phyloP scores from a whole-genome alignment of 2,888 invertebrate species.

The Plutella xylostella region DNA sequence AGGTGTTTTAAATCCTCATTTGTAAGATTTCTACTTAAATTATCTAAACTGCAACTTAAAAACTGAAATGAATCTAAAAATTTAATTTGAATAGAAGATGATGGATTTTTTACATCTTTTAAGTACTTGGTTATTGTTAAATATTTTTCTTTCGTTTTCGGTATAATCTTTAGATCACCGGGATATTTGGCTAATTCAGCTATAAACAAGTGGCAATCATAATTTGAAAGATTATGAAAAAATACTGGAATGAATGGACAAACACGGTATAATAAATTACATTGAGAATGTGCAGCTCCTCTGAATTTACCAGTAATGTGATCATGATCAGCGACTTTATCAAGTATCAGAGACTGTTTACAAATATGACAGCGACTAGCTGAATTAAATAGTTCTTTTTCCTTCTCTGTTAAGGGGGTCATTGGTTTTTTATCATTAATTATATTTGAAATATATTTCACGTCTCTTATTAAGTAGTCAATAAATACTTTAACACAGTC shows the following conservation, averaged over 20 bases:
- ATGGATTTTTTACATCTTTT: background rate
- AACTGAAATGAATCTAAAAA: conserved; percentile 9
- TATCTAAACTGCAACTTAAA: conserved; percentile 12
- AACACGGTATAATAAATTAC: conserved; percentile 17
- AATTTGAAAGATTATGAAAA: too few species aligned
- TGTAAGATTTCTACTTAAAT: conserved; percentile 8
- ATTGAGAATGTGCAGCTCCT: conserved; percentile 16
- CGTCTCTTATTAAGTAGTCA: background rate
- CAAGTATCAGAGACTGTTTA: background rate
- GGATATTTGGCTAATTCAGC: too few species aligned
- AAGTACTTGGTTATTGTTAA: conserved; percentile 11
- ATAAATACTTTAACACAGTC: conserved; percentile 6
- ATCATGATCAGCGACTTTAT: conserved; percentile 12
- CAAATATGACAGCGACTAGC: conserved; percentile 8
- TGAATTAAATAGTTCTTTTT: background rate
- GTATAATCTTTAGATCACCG: conserved; percentile 10
- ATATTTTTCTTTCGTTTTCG: conserved; percentile 12
- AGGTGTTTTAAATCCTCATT: conserved; percentile 6
- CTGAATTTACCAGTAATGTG: conserved; percentile 15
- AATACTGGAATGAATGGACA: conserved; percentile 16
- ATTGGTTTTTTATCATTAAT: background rate
- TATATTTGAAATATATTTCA: background rate
- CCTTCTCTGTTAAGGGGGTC: background rate
- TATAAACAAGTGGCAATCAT: conserved; percentile 19
- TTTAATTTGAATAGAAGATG: conserved; percentile 7